Percentiles rank a stretch among this genome's conserved stretches.
Evolutionary conservation across 2,797 vertebrate genomes (phyloP).

Genomic region (Neomorphus geoffroyi): DNA sequence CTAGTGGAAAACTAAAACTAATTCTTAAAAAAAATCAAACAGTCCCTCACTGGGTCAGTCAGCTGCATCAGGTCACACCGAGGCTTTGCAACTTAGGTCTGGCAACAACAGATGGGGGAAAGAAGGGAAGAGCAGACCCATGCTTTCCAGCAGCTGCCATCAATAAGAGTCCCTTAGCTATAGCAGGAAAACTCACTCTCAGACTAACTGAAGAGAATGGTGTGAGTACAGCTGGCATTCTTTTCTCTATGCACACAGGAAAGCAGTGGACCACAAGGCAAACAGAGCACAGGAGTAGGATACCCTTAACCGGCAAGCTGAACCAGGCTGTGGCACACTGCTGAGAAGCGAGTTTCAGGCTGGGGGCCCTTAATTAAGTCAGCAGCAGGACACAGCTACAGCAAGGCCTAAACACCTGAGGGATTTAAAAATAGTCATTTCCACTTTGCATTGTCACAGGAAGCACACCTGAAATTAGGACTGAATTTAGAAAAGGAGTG

Average conservation of each 20-base stretch:
- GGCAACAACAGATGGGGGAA: background rate
- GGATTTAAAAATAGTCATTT: background rate
- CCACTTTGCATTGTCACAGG: background rate
- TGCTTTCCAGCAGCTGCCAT: background rate
- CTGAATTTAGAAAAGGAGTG: background rate
- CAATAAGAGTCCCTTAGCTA: background rate
- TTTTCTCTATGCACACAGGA: background rate
- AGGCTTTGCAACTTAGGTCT: background rate
- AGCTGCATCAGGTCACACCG: background rate
- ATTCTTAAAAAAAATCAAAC: background rate
- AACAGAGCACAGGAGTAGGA: background rate
- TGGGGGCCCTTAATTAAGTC: background rate
- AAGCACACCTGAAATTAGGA: background rate
- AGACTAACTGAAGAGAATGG: background rate
- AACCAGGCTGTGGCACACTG: background rate
- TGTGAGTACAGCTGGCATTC: background rate
- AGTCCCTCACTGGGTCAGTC: background rate
- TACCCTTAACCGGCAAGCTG: accelerated
- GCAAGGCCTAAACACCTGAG: background rate
- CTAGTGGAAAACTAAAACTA: background rate
- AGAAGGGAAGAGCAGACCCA: background rate
- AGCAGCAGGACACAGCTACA: background rate
- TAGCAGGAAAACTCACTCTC: background rate
- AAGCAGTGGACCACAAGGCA: background rate
- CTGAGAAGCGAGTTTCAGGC: background rate